These are phyloP conservation scores for Enteromius mattozi DNA, from an alignment of 2,797 vertebrate genomes.

Conservation along the genomic window DNA sequence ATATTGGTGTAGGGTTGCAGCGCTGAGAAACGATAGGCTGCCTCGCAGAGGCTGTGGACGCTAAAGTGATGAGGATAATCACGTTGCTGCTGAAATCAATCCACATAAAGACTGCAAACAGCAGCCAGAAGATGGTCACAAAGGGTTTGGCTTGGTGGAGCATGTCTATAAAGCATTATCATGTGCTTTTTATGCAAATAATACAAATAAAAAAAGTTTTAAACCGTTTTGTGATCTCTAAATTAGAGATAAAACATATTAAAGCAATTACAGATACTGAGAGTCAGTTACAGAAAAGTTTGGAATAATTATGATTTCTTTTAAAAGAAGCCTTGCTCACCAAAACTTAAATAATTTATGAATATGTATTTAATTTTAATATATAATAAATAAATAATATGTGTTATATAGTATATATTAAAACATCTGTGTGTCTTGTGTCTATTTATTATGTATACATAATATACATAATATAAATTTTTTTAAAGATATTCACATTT, in stretches of 20 bases:
- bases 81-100: slow-evolving; percentile 62
- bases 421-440: too few species aligned
- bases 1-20: slow-evolving; percentile 65
- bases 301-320: background rate
- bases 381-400: too few species aligned
- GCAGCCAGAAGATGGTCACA: slow-evolving; percentile 54
- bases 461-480: too few species aligned
- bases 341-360: background rate
- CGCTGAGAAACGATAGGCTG: slow-evolving; percentile 63
- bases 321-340: background rate
- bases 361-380: background rate
- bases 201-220: background rate
- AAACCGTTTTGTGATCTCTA: background rate
- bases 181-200: slow-evolving; percentile 26
- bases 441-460: too few species aligned
- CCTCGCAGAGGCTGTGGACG: slow-evolving; percentile 54
- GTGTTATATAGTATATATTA: too few species aligned
- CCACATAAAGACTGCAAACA: slow-evolving; percentile 54
- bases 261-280: background rate
- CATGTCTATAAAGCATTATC: slow-evolving; percentile 19
- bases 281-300: background rate
- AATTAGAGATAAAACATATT: background rate
- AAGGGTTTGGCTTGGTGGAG: slow-evolving; percentile 37
- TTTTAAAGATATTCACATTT: too few species aligned
- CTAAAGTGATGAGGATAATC: slow-evolving; percentile 69